A percentile compares a stretch with the other conserved stretches of the same genome.
Evolutionary conservation across 2,113 vertebrate genomes (phyloP).

Genomic region (Carassius gibelio): DNA sequence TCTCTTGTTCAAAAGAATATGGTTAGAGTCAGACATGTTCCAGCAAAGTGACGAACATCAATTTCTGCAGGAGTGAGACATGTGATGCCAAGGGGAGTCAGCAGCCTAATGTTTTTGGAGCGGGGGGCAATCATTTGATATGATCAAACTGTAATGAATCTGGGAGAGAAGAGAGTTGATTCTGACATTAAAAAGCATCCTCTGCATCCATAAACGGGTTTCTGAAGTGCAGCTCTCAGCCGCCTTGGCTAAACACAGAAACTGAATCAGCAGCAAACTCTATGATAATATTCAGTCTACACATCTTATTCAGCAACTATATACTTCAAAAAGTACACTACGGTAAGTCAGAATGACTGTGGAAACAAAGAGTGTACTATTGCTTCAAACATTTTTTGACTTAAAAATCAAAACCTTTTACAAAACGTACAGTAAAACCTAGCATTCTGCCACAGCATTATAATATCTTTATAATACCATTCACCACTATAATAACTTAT

Average conservation of each 20-base stretch:
- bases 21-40: conserved; percentile 50
- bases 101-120: conserved; percentile 65
- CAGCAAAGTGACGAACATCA: conserved; percentile 53
- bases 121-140: conserved; percentile 72
- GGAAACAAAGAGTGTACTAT: background rate
- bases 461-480: background rate
- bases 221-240: conserved; percentile 28
- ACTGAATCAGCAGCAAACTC: conserved; percentile 39
- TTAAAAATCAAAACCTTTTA: conserved; percentile 1
- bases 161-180: conserved; percentile 44
- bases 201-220: conserved; percentile 41
- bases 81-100: conserved; percentile 49
- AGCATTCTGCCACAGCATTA: background rate
- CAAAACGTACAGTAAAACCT: background rate
- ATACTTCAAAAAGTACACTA: background rate
- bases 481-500: background rate
- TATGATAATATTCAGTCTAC: conserved; percentile 34
- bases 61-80: conserved; percentile 48
- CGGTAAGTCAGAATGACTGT: background rate
- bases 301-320: conserved; percentile 23
- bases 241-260: conserved; percentile 39
- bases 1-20: conserved; percentile 46
- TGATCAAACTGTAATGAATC: conserved; percentile 73
- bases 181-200: conserved; percentile 51
- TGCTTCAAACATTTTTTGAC: background rate